Conservation (phyloP, 1,140 invertebrate genomes). For the Palaemon carinicauda region DNA sequence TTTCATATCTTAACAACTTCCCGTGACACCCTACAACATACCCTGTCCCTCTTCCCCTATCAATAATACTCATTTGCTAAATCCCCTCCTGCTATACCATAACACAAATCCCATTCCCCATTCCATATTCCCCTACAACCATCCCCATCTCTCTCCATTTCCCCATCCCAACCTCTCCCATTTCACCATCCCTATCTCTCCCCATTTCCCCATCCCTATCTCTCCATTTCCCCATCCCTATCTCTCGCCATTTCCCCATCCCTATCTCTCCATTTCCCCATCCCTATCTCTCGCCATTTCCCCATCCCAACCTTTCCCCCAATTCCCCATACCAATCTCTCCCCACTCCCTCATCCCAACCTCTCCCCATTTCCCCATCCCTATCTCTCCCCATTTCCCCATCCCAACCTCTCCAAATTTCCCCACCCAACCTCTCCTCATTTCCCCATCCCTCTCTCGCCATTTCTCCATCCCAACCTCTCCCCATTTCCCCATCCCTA, state of each 20-base stretch:
- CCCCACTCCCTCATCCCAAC: background rate
- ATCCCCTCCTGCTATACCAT: background rate
- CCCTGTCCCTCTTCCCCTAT: too few relatives aligned
- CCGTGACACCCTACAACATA: too few relatives aligned
- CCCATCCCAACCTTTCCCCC: too few relatives aligned
- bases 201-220: background rate
- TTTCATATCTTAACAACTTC: too few relatives aligned
- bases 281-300: too few relatives aligned
- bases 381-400: background rate
- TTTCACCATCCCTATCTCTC: background rate
- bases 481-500: background rate
- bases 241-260: too few relatives aligned
- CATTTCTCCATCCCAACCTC: too few relatives aligned
- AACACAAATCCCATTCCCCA: background rate
- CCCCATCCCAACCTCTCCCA: background rate
- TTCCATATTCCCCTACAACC: background rate
- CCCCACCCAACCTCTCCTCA: background rate
- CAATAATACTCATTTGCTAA: background rate
- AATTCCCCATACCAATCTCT: background rate
- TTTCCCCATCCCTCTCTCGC: background rate
- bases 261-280: too few relatives aligned
- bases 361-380: background rate
- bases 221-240: too few relatives aligned
- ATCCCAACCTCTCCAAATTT: background rate
- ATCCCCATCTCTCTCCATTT: background rate